Evolutionary conservation across 2,888 invertebrate species (phyloP), one percentile per base, ranked within the genome.

Genomic region (Parnassius smintheus): DNA sequence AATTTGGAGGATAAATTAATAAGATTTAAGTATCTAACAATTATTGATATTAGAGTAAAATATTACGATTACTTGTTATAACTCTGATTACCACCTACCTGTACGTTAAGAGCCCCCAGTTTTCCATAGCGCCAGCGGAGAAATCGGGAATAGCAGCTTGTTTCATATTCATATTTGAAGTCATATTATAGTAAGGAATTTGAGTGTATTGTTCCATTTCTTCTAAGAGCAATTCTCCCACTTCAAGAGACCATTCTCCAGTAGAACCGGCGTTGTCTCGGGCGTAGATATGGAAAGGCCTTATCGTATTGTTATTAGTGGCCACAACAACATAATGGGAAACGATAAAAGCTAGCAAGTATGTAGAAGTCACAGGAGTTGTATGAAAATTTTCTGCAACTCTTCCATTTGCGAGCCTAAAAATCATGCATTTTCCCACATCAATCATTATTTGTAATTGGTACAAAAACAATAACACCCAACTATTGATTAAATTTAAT

Each of bases 81-180:
- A 7, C 7, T 35, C 35, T 35, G 4, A 35, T 35, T 3, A 7
- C 35, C 35, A 45, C 25, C 65, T 80, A 94, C 94, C 94, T 94
- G 87, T 96, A 97, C 0, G 96, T 96, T 48, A 96, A 92, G 44
- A 96, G 89, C 8, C 96, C 96, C 96, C 96, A 96, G 76, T 97
- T 96, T 81, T 96, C 96, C 96, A 96, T 96, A 63, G 96, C 96
- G 62, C 95, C 95, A 72, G 95, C 94, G 44, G 94, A 92, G 78
- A 96, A 96, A 74, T 96, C 96, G 3, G 96, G 95, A 63, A 97
- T 94, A 1, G 96, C 96, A 9, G 96, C 94, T 72, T 96, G 94
- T 75, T 96, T 96, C 77, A 94, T 91, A 58, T 83, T 74, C 67
- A 92, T 77, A 46, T 86, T 75, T 0, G 53, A 22, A 7, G 92